A percentile compares a stretch with the other conserved stretches of the same genome.
These are phyloP conservation scores for Acropora yongei DNA, from an alignment of 64 coral and sea anemone genomes.

Conservation along the genomic window DNA sequence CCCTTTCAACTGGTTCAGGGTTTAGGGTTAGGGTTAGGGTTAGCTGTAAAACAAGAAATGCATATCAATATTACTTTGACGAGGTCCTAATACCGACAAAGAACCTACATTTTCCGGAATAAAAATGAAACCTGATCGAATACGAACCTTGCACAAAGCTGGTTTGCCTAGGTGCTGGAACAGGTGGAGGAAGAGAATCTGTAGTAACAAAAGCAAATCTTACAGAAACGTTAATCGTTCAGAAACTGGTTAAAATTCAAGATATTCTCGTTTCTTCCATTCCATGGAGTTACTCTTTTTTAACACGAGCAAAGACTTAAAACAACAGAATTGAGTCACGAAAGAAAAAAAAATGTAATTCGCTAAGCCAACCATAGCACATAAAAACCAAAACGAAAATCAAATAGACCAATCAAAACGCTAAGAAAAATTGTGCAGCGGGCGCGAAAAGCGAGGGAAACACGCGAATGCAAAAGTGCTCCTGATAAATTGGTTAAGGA, in stretches of 20 bases:
- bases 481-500: too few species aligned
- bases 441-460: background rate
- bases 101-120: background rate
- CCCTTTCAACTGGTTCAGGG: conserved; percentile 29
- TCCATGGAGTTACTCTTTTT: too few species aligned
- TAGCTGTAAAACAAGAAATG: background rate
- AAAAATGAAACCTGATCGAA: background rate
- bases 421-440: too few species aligned
- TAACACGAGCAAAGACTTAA: too few species aligned
- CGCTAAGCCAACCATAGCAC: too few species aligned
- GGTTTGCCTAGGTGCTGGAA: conserved; percentile 32
- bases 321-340: too few species aligned
- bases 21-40: too few species aligned
- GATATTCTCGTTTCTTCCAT: too few species aligned
- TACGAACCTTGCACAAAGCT: background rate
- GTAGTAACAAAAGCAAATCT: background rate
- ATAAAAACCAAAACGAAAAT: too few species aligned
- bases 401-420: too few species aligned
- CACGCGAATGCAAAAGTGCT: too few species aligned
- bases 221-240: background rate
- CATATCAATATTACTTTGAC: background rate
- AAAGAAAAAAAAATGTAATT: too few species aligned
- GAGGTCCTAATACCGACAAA: background rate
- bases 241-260: background rate
- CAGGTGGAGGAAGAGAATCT: conserved; percentile 22